Base-by-base conservation (phyloP, 2,888 invertebrate genomes). In the Diloba caeruleocephala region DNA sequence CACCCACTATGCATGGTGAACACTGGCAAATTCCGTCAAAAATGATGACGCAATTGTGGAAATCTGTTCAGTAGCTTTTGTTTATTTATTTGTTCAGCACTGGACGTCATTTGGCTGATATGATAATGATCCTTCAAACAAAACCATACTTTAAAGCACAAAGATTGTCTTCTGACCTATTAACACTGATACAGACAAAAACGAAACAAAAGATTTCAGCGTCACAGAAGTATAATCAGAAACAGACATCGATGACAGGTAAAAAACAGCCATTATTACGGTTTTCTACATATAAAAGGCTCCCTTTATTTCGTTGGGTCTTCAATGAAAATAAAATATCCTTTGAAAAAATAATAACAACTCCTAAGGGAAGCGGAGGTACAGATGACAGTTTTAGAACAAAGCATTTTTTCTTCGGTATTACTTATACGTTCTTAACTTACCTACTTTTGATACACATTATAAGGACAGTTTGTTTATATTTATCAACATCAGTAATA, bases 211-310 rank as follows among this genome's bases (percentile, higher is more conserved):
- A 71, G 56, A 76, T 71, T 76, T 75, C 60, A 67, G 73, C 70
- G 75, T 71, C 67, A 52, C 43, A 69, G 64, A 64, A 55, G 57
- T 31, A 56, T 49, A 64, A 64, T 62, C 66, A 70, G 42, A 72
- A 76, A 60, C 75, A 76, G 74, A 72, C 71, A 76, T 71, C 72
- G 78, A 78, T 81, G 86, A 85, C 83, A 85, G 84, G 81, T 83
- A 81, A 80, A 82, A 82, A 81, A 77, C 78, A 74, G 78, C 81
- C 75, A 81, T 87, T 85, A 82, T 84, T 79, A 71, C 71, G 70
- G 81, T 82, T 78, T 72, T 69, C 71, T 70, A 73, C 73, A 81
- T 80, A 81, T 78, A 76, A 82, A 81, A 79, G 72, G 48, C 71
- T 73, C 67, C 73, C 74, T 78, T 81, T 81, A 81, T 80, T 81